phyloP scores from a whole-genome alignment of 2,888 invertebrate genomes.

The Podotricha telesiphe region DNA sequence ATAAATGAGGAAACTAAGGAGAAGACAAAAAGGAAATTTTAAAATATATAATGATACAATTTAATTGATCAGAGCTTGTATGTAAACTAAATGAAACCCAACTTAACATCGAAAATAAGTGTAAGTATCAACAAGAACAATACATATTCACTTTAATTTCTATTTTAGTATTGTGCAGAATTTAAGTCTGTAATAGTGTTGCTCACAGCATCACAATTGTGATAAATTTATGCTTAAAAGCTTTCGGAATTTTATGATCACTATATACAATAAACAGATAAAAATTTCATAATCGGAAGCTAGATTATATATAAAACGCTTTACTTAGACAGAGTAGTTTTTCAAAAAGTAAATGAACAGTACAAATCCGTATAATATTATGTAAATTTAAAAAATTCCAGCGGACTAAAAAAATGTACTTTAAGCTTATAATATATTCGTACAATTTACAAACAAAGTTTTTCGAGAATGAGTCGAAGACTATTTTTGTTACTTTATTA shows the following conservation, averaged over 20 bases:
- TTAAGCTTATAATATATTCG: not conserved
- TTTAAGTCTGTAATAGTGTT: not conserved
- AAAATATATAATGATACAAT: no score
- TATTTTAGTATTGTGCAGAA: not conserved
- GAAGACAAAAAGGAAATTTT: no score
- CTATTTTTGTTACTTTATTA: constrained; percentile 67
- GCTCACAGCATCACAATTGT: not conserved
- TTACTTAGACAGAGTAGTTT: no score
- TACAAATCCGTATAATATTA: not conserved
- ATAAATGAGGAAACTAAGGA: no score
- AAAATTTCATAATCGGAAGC: not conserved
- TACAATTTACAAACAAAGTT: not conserved
- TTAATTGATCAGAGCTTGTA: no score
- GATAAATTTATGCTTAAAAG: not conserved
- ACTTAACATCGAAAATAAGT: no score
- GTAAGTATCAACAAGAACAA: no score
- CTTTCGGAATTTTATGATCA: not conserved
- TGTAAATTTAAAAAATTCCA: not conserved
- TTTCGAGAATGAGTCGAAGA: constrained; percentile 49
- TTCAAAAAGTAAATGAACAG: no score
- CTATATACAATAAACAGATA: not conserved
- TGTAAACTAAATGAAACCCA: no score
- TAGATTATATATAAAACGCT: no score
- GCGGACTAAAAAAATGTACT: not conserved
- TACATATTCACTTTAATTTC: not conserved